A percentile compares a stretch with the other conserved stretches of the same genome.
phyloP scores from a whole-genome alignment of 2,888 invertebrate species.

The Apotomis betuletana region DNA sequence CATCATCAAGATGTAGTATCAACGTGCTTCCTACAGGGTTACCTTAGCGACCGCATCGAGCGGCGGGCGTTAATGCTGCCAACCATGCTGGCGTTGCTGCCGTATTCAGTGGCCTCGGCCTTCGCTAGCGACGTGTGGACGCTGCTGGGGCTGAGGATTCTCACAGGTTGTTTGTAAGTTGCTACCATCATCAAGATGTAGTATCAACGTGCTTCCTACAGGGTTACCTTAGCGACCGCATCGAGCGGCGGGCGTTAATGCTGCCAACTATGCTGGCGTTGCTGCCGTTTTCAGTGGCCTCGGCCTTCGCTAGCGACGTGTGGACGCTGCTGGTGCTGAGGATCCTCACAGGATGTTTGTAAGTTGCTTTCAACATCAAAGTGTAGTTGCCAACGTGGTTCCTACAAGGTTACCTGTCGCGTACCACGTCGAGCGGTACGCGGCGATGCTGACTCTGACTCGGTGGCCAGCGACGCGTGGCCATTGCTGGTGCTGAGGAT shows the following conservation, averaged over 20 bases:
- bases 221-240: no score
- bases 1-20: constrained; percentile 56
- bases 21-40: constrained; percentile 76
- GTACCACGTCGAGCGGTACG: no score
- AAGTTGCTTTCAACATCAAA: constrained; percentile 49
- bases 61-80: constrained; percentile 78
- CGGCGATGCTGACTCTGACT: constrained; percentile 77
- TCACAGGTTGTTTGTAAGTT: constrained; percentile 86
- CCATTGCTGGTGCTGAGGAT: constrained; percentile 85
- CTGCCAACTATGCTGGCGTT: no score
- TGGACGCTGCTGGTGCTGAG: constrained; percentile 84
- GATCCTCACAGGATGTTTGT: constrained; percentile 87
- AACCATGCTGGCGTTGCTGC: constrained; percentile 79
- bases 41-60: no score
- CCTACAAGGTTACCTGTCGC: no score
- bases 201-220: no score
- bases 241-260: constrained; percentile 48
- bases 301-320: constrained; percentile 84
- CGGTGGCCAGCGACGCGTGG: constrained; percentile 84
- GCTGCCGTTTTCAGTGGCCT: no score
- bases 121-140: constrained; percentile 84
- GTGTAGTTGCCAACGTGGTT: no score
- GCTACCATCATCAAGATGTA: neutral
- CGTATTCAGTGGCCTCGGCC: constrained; percentile 82
- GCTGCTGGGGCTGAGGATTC: constrained; percentile 84